phyloP scores from a whole-genome alignment of 2,797 vertebrate genomes.

The Salarias fasciatus region DNA sequence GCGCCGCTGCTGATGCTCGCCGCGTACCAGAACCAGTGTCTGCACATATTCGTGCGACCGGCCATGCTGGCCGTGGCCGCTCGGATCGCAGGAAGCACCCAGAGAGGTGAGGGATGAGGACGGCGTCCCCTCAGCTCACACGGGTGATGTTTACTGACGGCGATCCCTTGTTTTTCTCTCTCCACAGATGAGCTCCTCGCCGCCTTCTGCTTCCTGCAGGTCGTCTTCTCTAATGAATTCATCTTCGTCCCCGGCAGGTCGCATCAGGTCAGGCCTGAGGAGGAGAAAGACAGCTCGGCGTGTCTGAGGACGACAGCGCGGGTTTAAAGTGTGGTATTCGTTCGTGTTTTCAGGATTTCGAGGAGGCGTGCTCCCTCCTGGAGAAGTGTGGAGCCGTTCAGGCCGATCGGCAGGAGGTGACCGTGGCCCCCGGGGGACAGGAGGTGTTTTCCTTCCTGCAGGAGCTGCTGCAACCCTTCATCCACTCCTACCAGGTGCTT shows the following conservation, averaged over 20 bases:
- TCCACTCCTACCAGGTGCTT: slow-evolving; percentile 91
- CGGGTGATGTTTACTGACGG: not conserved
- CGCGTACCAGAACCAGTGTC: slow-evolving; percentile 90
- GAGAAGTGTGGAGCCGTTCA: slow-evolving; percentile 84
- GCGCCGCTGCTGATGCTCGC: slow-evolving; percentile 85
- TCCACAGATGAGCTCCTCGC: slow-evolving; percentile 86
- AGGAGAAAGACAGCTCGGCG: no score
- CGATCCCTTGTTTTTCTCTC: slow-evolving; percentile 4
- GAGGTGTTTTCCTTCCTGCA: slow-evolving; percentile 83
- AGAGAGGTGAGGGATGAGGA: slow-evolving; percentile 80
- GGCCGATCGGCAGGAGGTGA: slow-evolving; percentile 78
- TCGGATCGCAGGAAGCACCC: slow-evolving; percentile 75
- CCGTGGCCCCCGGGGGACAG: slow-evolving; percentile 75
- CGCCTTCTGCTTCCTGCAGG: slow-evolving; percentile 88
- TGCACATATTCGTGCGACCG: slow-evolving; percentile 89
- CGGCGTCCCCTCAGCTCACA: rapidly evolving
- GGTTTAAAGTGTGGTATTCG: no score
- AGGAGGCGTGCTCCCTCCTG: slow-evolving; percentile 90
- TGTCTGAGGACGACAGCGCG: no score
- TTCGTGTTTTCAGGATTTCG: slow-evolving; percentile 90
- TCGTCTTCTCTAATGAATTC: slow-evolving; percentile 91
- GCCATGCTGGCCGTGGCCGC: slow-evolving; percentile 87
- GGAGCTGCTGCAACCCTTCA: slow-evolving; percentile 88
- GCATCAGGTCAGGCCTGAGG: slow-evolving; percentile 88
- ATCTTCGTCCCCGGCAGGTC: slow-evolving; percentile 88